Evolutionary conservation across 2,888 invertebrate species (phyloP).

Genomic region (Tenthredo distinguenda): DNA sequence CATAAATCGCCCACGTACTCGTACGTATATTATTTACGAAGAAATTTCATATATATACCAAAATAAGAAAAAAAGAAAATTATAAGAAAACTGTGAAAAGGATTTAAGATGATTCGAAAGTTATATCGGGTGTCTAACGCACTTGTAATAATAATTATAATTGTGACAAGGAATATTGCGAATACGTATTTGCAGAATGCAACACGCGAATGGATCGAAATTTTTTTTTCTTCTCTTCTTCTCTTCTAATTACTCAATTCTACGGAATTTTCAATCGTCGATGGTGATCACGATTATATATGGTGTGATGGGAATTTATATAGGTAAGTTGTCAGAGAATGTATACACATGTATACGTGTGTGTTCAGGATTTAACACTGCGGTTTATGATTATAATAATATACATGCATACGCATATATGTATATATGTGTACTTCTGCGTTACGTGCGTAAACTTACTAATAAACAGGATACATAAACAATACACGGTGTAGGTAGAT

Average conservation of each 20-base stretch:
- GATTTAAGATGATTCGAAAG: not conserved
- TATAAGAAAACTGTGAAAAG: not conserved
- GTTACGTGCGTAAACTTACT: not conserved
- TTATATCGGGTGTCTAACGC: not conserved
- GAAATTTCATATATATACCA: not conserved
- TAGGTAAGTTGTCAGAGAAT: not conserved
- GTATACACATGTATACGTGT: not conserved
- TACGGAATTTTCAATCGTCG: not conserved
- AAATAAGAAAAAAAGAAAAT: not conserved
- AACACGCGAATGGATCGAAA: not conserved
- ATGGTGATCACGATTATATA: not conserved
- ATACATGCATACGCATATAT: no score
- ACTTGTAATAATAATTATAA: no score
- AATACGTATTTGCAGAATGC: not conserved
- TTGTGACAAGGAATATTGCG: no score
- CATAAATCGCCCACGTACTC: no score
- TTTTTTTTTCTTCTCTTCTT: not conserved
- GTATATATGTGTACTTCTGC: not conserved
- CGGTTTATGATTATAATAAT: no score
- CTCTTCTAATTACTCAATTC: not conserved
- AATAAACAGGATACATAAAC: not conserved
- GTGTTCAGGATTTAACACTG: constrained; percentile 2
- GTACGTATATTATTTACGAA: not conserved
- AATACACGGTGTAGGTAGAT: not conserved
- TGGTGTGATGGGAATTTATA: not conserved